Base-by-base conservation (phyloP, 2,113 vertebrate genomes). In the Caloenas nicobarica region DNA sequence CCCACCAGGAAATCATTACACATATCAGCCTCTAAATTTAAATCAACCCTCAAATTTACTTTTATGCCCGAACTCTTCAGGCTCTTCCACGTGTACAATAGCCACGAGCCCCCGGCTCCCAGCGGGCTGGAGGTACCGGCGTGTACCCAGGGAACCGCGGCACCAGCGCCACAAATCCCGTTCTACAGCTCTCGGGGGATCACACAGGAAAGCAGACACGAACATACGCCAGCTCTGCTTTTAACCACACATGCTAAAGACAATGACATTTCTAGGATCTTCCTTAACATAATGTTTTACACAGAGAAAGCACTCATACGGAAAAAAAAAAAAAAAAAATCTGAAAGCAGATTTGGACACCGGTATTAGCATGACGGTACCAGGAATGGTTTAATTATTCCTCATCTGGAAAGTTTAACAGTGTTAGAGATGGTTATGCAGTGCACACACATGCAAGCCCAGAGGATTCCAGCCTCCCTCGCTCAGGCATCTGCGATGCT, bases 201-300 rank as follows among this genome's bases (percentile, higher is more conserved):
- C 66, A 85, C 29, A 19, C 1, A 2, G 17, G 61, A 76, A 83
- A 88, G 86, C 64, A 88, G 42, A 81, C 50, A 54, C 1, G 24
- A 81, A 65, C 38, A 46, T 16, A 70, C 7, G 46, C 44, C 80
- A 90, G 34, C 53, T 88, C 69, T 48, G 69, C 6, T 48, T 72
- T 73, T 15, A 87, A 54, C 64, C 73, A 53, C 11, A 50, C 38
- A 38, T 38, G 73, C 85, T 76, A 19, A 79, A 76, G 53, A 65
- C 0, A 34, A 65, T 7, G 8, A 23, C 56, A 19, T 69, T 85
- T 50, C 60, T 81, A 66, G 0, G 44, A 56, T 40, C 73, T 60
- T 91, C 48, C 46, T 66, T 89, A 68, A 36, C n/a, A 16, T 62
- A 62, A 50, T 13, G 26, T 78, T 95, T 81, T 56, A 91, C 29